Evolutionary conservation across 2,888 invertebrate species (phyloP), one percentile per base, ranked within the genome.

Genomic region (Parthenolecanium corni): DNA sequence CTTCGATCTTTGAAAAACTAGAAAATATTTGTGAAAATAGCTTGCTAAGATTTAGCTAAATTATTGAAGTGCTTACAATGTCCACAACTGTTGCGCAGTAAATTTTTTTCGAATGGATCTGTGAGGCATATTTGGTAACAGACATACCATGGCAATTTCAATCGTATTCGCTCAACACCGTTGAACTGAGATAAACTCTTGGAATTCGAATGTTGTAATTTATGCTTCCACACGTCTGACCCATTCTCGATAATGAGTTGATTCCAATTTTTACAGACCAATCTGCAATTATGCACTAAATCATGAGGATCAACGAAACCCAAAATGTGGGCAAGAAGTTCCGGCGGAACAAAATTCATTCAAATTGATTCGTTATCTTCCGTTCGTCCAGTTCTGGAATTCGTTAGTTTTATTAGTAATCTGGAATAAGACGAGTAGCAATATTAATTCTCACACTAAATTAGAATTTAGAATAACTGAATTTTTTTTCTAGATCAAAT

Each of bases 41-140:
- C n/a, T n/a, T n/a, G n/a, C n/a, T n/a, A 44, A 44, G 1, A 18
- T 1, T 9, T 1, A 44, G n/a, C 16, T 18, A 1, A 44, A 18
- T 6, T 2, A 18, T n/a, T 20, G 18, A 18, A 38, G 38, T 38
- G 16, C 40, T 38, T 65, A 66, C 66, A 23, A 64, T 67, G 66
- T 31, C 66, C 66, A 25, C 66, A 67, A 20, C 62, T 46, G 47
- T 65, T 67, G 49, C 40, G 49, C 4, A 67, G 11, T 14, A 67
- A 23, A 61, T 67, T 67, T 51, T 51, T 65, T 21, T 66, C 56
- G 44, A 66, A 67, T 3, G 66, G 66, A 62, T 66, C 66, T 18
- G 52, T 23, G 20, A 53, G 58, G 6, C 65, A 67, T 31, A 67
- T 64, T 2, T 24, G 16, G 23, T 67, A 63, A 57, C 62, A 58